Percentiles rank a stretch among this genome's conserved stretches.
Conservation (phyloP, 2,113 vertebrate species). For the Ageneiosus marmoratus region DNA sequence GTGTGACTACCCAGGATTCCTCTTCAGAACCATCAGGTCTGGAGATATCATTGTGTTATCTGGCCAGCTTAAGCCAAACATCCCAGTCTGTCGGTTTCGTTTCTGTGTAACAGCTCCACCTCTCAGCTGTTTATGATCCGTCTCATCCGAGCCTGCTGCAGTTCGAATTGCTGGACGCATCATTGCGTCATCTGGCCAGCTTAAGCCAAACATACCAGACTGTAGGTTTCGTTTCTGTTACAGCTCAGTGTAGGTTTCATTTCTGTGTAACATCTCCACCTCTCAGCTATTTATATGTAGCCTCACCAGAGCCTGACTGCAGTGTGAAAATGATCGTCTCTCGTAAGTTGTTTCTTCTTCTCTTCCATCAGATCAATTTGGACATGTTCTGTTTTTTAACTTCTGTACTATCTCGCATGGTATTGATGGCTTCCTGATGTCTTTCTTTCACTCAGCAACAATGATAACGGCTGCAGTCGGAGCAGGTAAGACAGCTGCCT, state of each 20-base stretch:
- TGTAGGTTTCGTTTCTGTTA: no score
- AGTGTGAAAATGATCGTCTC: not conserved
- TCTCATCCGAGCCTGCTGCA: not conserved
- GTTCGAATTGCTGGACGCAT: not conserved
- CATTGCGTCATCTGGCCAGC: not conserved
- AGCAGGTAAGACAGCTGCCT: not conserved
- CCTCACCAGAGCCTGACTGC: not conserved
- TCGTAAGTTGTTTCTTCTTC: not conserved
- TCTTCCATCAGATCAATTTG: not conserved
- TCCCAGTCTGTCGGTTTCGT: not conserved
- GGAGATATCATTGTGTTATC: not conserved
- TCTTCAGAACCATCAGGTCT: not conserved
- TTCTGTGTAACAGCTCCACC: conserved; percentile 11
- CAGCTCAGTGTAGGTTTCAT: not conserved
- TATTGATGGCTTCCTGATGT: not conserved
- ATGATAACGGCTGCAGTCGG: not conserved
- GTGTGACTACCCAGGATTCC: not conserved
- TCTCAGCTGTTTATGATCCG: no score
- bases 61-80: not conserved
- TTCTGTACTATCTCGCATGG: not conserved
- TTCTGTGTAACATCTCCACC: conserved; percentile 12
- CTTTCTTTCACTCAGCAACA: not conserved
- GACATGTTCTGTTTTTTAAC: not conserved
- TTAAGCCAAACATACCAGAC: not conserved
- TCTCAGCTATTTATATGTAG: no score